Evolutionary conservation across 2,888 invertebrate species (phyloP), one percentile per base, ranked within the genome.

Genomic region (Erpobdella octoculata): DNA sequence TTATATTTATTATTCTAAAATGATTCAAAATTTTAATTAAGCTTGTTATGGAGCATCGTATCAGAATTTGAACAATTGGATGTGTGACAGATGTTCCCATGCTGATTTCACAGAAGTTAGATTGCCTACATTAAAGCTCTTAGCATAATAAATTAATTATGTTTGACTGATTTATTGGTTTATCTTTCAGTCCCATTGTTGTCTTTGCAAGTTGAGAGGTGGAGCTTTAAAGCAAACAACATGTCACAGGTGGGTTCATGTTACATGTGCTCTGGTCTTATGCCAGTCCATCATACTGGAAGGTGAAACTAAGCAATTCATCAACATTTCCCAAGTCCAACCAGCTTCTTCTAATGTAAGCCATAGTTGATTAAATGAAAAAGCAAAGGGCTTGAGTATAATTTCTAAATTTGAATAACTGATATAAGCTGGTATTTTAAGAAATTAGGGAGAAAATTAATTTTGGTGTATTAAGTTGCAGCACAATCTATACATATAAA

Each of bases 121-220:
- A 21, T n/a, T 8, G 21, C n/a, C n/a, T n/a, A n/a, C n/a, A n/a
- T n/a, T n/a, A n/a, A n/a, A n/a, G n/a, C n/a, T n/a, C n/a, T n/a
- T n/a, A n/a, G n/a, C n/a, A n/a, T n/a, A n/a, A n/a, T n/a, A n/a
- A n/a, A n/a, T n/a, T n/a, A n/a, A n/a, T n/a, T n/a, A n/a, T n/a
- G n/a, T n/a, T n/a, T n/a, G n/a, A n/a, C n/a, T n/a, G n/a, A n/a
- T n/a, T n/a, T n/a, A n/a, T n/a, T n/a, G n/a, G n/a, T n/a, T 53
- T 53, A 53, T 25, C 73, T 38, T 66, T 21, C 58, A 48, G 74
- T 77, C 31, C 81, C 78, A 82, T 75, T 88, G 88, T 78, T 85
- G 84, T 75, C 78, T 88, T 73, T 88, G 88, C 79, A 83, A 84
- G 35, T 80, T 87, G 78, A 81, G 86, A 66, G 83, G 84, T 18